A percentile compares a stretch with the other conserved stretches of the same genome.
Evolutionary conservation across 2,888 invertebrate species (phyloP).

Genomic region (Drosophila greeni): DNA sequence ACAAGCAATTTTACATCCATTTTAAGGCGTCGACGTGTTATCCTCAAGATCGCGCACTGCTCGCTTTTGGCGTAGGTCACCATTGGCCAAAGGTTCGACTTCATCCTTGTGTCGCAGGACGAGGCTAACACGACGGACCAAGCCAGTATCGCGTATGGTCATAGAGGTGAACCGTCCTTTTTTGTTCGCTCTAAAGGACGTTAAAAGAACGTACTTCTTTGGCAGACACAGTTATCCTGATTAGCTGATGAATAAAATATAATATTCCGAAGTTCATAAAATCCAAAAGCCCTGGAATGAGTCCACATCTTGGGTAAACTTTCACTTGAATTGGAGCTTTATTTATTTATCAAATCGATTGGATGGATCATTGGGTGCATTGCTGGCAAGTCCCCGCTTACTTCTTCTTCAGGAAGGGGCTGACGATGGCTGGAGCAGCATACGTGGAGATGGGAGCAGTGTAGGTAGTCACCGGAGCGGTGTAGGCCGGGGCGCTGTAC

Average conservation of each 20-base stretch:
- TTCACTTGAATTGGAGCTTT: slow-evolving; percentile 36
- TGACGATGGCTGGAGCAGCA: slow-evolving; percentile 59
- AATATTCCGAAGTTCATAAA: not conserved
- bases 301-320: not conserved
- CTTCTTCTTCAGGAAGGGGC: slow-evolving; percentile 68
- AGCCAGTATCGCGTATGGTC: not conserved
- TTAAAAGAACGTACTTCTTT: not conserved
- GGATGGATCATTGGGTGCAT: not conserved
- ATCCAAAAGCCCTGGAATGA: too few relatives aligned
- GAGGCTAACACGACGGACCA: rapidly evolving
- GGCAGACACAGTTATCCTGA: slow-evolving; percentile 1
- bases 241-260: too few relatives aligned
- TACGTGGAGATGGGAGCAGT: slow-evolving; percentile 59
- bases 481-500: slow-evolving; percentile 38
- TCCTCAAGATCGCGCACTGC: not conserved
- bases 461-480: slow-evolving; percentile 49
- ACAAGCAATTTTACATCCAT: not conserved
- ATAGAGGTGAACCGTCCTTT: slow-evolving; percentile 14
- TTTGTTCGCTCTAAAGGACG: slow-evolving; percentile 1
- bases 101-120: too few relatives aligned
- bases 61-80: too few relatives aligned
- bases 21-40: not conserved
- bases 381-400: slow-evolving; percentile 35
- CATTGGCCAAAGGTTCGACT: not conserved
- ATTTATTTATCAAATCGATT: slow-evolving; percentile 39